Conservation (phyloP, 2,888 invertebrate genomes). For the Acanthosoma haemorrhoidale region DNA sequence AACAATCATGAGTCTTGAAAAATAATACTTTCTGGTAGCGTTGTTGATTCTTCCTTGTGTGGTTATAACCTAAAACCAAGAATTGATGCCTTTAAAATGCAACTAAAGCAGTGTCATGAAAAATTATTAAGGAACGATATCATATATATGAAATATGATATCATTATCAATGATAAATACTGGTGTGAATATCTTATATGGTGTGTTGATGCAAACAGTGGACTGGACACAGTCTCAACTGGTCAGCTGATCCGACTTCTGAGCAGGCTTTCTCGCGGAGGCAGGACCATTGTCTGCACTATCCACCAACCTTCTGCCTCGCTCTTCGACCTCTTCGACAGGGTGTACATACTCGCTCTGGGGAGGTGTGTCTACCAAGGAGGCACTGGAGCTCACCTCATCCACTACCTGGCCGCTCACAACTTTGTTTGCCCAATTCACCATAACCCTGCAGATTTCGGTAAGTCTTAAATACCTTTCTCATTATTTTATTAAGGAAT, state of each 20-base stretch:
- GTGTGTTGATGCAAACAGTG: no score
- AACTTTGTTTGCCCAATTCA: conserved; percentile 58
- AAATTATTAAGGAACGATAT: no score
- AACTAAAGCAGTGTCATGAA: no score
- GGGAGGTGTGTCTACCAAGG: conserved; percentile 64
- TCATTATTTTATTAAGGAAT: no score
- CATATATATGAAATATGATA: no score
- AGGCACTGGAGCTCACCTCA: conserved; percentile 56
- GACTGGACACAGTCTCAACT: conserved; percentile 61
- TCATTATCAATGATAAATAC: no score
- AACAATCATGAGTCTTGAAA: no score
- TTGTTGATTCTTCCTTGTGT: no score
- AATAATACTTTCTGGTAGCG: no score
- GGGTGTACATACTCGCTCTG: conserved; percentile 59
- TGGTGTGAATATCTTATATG: no score
- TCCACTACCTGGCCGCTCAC: conserved; percentile 54
- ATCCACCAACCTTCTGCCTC: conserved; percentile 67
- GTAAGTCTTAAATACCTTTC: conserved; percentile 48
- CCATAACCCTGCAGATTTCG: conserved; percentile 64
- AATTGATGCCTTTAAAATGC: no score
- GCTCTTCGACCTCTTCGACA: conserved; percentile 58
- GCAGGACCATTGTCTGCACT: conserved; percentile 63
- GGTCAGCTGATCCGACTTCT: conserved; percentile 57
- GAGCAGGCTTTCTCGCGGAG: conserved; percentile 55
- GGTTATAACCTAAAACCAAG: no score